Percentiles rank a stretch among this genome's conserved stretches.
Evolutionary conservation across 2,113 vertebrate species (phyloP).

Genomic region (Burhinus bistriatus): DNA sequence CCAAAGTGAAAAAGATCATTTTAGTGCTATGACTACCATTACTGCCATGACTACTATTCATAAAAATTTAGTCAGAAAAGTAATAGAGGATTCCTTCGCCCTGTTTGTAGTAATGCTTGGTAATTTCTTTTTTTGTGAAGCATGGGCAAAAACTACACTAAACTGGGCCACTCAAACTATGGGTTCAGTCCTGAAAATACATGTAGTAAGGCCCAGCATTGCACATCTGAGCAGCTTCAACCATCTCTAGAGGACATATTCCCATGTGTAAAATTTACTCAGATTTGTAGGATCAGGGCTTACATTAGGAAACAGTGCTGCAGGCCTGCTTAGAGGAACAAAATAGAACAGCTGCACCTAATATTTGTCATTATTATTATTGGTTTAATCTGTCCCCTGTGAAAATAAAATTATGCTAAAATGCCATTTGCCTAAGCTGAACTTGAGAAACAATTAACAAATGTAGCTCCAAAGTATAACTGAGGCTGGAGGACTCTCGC

Average conservation of each 20-base stretch:
- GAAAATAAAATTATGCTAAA: slow-evolving; percentile 17
- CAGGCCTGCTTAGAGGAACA: background rate
- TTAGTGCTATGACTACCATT: background rate
- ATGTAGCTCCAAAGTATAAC: background rate
- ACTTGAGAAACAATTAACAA: slow-evolving; percentile 10
- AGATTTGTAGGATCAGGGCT: background rate
- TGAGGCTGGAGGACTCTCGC: background rate
- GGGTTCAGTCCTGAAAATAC: background rate
- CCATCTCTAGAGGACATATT: background rate
- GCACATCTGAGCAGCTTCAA: background rate
- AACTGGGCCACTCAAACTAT: background rate
- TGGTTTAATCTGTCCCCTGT: background rate
- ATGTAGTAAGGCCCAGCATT: background rate
- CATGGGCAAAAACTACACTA: background rate
- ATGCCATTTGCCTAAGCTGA: slow-evolving; percentile 3
- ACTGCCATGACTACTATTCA: background rate
- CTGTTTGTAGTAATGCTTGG: background rate
- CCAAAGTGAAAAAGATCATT: background rate
- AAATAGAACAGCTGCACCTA: slow-evolving; percentile 20
- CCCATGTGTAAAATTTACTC: background rate
- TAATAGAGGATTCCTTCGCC: background rate
- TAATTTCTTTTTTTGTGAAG: background rate
- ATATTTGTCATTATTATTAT: background rate
- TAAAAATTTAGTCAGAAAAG: background rate
- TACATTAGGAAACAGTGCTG: background rate